Evolutionary conservation across 2,888 invertebrate species (phyloP).

Genomic region (Lacanobia oleracea): DNA sequence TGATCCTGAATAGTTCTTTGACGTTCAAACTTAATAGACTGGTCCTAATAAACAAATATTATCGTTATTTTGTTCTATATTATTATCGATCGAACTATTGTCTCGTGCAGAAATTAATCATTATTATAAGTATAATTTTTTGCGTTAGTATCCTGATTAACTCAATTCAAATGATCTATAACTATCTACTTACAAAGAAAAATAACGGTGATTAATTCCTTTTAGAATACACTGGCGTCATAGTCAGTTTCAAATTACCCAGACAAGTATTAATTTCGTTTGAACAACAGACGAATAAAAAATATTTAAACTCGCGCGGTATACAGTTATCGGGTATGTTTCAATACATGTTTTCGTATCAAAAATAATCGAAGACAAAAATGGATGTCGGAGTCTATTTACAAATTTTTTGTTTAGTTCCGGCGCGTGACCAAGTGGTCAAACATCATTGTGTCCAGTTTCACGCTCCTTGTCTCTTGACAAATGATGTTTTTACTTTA

Average conservation of each 20-base stretch:
- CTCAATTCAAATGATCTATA: constrained; percentile 38
- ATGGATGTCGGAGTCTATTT: constrained; percentile 67
- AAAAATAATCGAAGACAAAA: constrained; percentile 64
- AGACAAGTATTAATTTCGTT: constrained; percentile 49
- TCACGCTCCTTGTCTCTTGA: constrained; percentile 79
- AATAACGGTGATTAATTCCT: constrained; percentile 52
- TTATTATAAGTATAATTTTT: constrained; percentile 48
- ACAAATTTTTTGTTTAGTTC: constrained; percentile 69
- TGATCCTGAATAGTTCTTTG: constrained; percentile 79
- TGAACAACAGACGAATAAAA: constrained; percentile 30
- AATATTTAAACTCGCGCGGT: constrained; percentile 18
- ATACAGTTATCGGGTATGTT: constrained; percentile 59
- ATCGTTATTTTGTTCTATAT: constrained; percentile 64
- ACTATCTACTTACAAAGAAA: constrained; percentile 29
- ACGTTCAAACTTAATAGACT: constrained; percentile 74
- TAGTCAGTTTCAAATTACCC: constrained; percentile 50
- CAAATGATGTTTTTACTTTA: constrained; percentile 76
- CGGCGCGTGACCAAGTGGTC: constrained; percentile 76
- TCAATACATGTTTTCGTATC: constrained; percentile 58
- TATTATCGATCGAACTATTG: constrained; percentile 73
- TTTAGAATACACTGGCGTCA: constrained; percentile 15
- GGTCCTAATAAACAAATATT: constrained; percentile 63
- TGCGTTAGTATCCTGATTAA: constrained; percentile 41
- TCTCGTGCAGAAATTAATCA: constrained; percentile 63
- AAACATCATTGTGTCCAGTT: constrained; percentile 77